phyloP scores from a whole-genome alignment of 2,113 vertebrate genomes.

The Phalacrocorax brasilianus region DNA sequence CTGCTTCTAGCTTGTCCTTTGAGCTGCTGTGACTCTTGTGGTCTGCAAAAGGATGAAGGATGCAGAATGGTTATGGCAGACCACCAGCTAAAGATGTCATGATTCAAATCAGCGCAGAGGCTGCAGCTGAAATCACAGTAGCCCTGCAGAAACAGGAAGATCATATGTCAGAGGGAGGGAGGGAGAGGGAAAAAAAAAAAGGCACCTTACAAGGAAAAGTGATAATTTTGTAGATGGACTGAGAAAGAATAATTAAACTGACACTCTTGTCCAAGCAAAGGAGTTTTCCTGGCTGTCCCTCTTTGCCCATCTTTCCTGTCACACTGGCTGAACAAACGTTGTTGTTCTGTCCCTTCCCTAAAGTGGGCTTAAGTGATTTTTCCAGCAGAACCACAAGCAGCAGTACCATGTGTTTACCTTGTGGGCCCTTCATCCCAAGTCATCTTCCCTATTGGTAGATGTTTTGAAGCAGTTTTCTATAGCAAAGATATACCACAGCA shows the following conservation, averaged over 20 bases:
- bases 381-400: background rate
- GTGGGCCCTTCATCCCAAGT: background rate
- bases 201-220: background rate
- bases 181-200: background rate
- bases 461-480: background rate
- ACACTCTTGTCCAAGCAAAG: background rate
- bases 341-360: background rate
- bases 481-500: background rate
- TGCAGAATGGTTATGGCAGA: background rate
- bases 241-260: background rate
- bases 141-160: background rate
- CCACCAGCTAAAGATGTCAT: background rate
- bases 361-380: background rate
- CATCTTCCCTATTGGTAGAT: background rate
- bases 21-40: background rate
- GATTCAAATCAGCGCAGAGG: background rate
- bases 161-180: background rate
- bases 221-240: background rate
- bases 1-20: background rate
- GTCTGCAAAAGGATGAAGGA: background rate
- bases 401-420: fast-evolving
- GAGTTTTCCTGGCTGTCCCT: background rate
- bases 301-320: background rate
- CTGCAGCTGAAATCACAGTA: background rate
- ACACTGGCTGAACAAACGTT: background rate